A percentile compares a stretch with the other conserved stretches of the same genome.
Conservation (phyloP, 1,140 invertebrate species). For the Drosophila mayri region DNA sequence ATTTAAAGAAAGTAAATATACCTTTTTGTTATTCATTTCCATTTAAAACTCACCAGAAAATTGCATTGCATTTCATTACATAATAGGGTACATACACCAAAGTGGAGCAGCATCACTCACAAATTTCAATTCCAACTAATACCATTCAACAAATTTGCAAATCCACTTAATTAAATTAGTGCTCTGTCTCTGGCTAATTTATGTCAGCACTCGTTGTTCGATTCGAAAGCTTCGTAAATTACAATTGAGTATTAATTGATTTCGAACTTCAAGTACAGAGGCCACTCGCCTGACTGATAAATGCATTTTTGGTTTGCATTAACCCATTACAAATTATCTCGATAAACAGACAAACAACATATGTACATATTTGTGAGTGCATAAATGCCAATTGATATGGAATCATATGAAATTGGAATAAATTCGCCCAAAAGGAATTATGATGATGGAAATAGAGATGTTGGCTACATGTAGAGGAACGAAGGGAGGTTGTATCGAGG, state of each 20-base stretch:
- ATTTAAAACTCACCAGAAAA: background rate
- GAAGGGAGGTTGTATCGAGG: background rate
- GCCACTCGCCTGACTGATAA: constrained; percentile 26
- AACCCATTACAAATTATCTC: constrained; percentile 45
- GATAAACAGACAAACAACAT: constrained; percentile 12
- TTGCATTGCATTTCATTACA: background rate
- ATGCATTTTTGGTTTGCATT: constrained; percentile 43
- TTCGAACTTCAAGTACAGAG: constrained; percentile 44
- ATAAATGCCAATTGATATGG: constrained; percentile 24
- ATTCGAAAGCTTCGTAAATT: constrained; percentile 31
- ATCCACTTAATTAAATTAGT: constrained; percentile 47
- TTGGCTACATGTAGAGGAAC: background rate
- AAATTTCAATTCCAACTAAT: constrained; percentile 26
- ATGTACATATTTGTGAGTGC: constrained; percentile 5
- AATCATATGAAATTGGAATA: constrained; percentile 61
- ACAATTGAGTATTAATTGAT: constrained; percentile 50
- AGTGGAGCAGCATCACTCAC: background rate
- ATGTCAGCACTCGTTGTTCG: constrained; percentile 37
- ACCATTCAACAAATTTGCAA: constrained; percentile 37
- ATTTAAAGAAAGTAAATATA: background rate
- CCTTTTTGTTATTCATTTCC: background rate
- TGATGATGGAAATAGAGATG: constrained; percentile 38
- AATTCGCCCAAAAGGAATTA: constrained; percentile 61
- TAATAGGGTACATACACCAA: background rate
- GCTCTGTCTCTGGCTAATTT: constrained; percentile 41